Conservation (phyloP, 2,797 vertebrate species). For the Harpagifer antarcticus region DNA sequence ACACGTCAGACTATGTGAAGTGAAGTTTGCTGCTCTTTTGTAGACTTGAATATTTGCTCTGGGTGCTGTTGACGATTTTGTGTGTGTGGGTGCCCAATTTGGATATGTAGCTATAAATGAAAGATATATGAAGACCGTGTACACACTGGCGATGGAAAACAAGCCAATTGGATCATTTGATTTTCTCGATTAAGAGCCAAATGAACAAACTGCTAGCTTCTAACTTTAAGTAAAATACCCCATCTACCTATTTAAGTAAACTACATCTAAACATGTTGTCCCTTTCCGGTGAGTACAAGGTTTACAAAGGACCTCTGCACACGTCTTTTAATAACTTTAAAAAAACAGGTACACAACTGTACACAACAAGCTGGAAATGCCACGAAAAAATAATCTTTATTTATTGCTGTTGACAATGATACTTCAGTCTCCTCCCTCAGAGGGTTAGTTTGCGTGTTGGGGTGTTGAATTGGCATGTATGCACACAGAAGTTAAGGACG, state of each 20-base stretch:
- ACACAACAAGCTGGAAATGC: conserved; percentile 71
- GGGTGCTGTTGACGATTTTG: conserved; percentile 25
- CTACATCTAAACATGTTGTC: conserved; percentile 17
- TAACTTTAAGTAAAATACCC: conserved; percentile 7
- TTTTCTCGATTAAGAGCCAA: conserved; percentile 10
- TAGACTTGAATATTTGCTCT: conserved; percentile 67
- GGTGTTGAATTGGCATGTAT: conserved; percentile 37
- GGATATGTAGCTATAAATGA: conserved; percentile 66
- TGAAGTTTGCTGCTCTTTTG: conserved; percentile 77
- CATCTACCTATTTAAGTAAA: neutral
- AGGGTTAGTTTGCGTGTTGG: conserved; percentile 40
- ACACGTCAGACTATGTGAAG: conserved; percentile 64
- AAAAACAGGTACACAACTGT: conserved; percentile 48
- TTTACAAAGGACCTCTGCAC: conserved; percentile 47
- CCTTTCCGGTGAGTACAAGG: conserved; percentile 51
- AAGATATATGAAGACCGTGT: conserved; percentile 29
- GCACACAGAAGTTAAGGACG: conserved; percentile 23
- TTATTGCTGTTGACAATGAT: conserved; percentile 81
- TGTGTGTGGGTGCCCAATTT: conserved; percentile 39
- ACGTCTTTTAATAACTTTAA: conserved; percentile 50
- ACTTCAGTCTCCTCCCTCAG: conserved; percentile 40
- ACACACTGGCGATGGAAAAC: conserved; percentile 46
- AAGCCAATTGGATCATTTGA: conserved; percentile 24
- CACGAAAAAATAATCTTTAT: conserved; percentile 59
- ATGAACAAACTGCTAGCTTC: conserved; percentile 13